These are phyloP conservation scores for Rhagonycha lutea DNA, from an alignment of 2,888 invertebrate genomes.

Conservation along the genomic window DNA sequence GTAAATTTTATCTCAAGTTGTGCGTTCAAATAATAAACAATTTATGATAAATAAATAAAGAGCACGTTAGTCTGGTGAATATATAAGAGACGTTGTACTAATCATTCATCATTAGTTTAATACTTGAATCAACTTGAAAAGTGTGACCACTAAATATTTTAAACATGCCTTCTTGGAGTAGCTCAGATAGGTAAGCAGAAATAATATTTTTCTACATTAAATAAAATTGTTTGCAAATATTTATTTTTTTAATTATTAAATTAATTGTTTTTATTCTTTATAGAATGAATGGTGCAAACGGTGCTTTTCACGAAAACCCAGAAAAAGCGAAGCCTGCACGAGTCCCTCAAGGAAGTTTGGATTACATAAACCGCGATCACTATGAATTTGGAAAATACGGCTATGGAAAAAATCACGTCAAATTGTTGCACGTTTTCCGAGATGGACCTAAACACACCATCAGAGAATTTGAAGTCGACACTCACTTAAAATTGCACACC, in stretches of 20 bases:
- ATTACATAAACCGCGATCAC: constrained; percentile 40
- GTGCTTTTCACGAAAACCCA: not conserved
- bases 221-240: not conserved
- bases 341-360: constrained; percentile 11
- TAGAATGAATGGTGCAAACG: constrained; percentile 8
- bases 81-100: not conserved
- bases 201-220: not conserved
- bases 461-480: constrained; percentile 75
- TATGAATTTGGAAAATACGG: constrained; percentile 68
- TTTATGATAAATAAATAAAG: constrained; percentile 12
- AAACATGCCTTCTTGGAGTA: constrained; percentile 16
- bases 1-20: constrained; percentile 6
- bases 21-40: constrained; percentile 4
- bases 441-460: constrained; percentile 70
- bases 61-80: not conserved
- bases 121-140: not conserved
- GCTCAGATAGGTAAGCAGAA: constrained; percentile 12
- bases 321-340: not conserved
- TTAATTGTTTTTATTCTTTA: not conserved
- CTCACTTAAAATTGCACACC: constrained; percentile 70
- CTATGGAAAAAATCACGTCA: constrained; percentile 77
- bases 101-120: not conserved
- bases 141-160: not conserved
- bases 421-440: constrained; percentile 71
- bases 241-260: not conserved